These are phyloP conservation scores for Drosophila hamatofila DNA, from an alignment of 2,888 invertebrate species.

Conservation along the genomic window DNA sequence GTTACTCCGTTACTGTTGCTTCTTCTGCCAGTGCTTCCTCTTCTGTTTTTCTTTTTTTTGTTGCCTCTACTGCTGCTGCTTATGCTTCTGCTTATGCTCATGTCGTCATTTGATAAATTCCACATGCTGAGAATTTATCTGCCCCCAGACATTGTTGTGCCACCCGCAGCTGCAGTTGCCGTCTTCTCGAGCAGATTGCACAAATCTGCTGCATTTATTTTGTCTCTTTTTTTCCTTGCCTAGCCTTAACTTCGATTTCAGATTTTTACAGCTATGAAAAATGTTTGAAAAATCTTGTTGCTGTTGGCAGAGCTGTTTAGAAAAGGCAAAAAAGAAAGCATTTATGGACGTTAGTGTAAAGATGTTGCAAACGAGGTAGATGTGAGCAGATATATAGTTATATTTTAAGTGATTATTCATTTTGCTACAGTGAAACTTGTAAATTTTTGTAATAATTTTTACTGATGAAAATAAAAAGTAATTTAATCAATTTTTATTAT, in stretches of 20 bases:
- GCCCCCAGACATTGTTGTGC: slow-evolving; percentile 46
- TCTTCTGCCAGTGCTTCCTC: background rate
- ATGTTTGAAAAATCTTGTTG: slow-evolving; percentile 13
- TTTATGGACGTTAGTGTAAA: background rate
- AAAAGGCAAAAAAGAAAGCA: background rate
- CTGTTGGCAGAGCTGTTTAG: slow-evolving; percentile 1
- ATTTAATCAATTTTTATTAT: no score
- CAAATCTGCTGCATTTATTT: slow-evolving; percentile 55
- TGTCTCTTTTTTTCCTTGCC: slow-evolving; percentile 1
- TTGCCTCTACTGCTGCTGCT: slow-evolving; percentile 8
- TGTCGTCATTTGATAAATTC: slow-evolving; percentile 75
- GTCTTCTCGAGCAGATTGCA: slow-evolving; percentile 44
- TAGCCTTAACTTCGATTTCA: slow-evolving; percentile 45
- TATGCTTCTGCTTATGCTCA: slow-evolving; percentile 34
- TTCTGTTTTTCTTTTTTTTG: background rate
- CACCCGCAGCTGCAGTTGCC: slow-evolving; percentile 4
- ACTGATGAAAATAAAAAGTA: no score
- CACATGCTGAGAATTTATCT: slow-evolving; percentile 75
- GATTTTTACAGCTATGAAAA: slow-evolving; percentile 18
- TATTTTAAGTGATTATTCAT: background rate
- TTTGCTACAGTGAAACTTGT: background rate
- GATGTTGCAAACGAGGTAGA: background rate
- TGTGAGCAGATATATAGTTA: background rate
- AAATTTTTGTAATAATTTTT: background rate
- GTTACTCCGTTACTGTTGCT: slow-evolving; percentile 20